Percentiles rank a stretch among this genome's conserved stretches.
Evolutionary conservation across 2,888 invertebrate species (phyloP).

Genomic region (Lottia scabra): DNA sequence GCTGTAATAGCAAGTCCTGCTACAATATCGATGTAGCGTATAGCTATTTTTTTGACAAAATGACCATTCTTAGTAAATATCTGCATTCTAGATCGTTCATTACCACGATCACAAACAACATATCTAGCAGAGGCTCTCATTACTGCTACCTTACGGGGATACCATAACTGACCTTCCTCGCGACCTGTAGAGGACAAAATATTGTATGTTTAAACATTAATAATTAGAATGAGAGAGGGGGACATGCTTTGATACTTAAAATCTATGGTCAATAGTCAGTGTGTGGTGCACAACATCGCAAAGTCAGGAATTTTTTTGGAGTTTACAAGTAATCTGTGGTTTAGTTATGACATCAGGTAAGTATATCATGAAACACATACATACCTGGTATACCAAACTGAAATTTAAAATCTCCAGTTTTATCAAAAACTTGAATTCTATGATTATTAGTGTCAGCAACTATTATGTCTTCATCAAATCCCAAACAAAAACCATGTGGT

Average conservation of each 20-base stretch:
- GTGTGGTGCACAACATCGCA: too few species aligned
- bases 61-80: constrained; percentile 96
- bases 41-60: constrained; percentile 93
- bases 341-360: too few species aligned
- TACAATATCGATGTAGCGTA: constrained; percentile 75
- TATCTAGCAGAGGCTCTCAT: constrained; percentile 66
- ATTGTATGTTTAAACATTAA: too few species aligned
- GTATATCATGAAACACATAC: too few species aligned
- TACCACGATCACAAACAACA: constrained; percentile 97
- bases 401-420: constrained; percentile 90
- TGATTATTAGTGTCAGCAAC: constrained; percentile 97
- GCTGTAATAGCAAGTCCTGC: constrained; percentile 94
- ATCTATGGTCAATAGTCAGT: too few species aligned
- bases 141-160: constrained; percentile 91
- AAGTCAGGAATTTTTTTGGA: too few species aligned
- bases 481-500: constrained; percentile 96
- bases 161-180: constrained; percentile 97
- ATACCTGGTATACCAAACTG: constrained; percentile 95
- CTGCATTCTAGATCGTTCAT: constrained; percentile 96
- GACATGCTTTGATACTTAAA: too few species aligned
- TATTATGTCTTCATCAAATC: constrained; percentile 94
- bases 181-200: constrained; percentile 50
- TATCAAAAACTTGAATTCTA: constrained; percentile 94
- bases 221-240: too few species aligned
- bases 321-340: too few species aligned